A percentile compares a stretch with the other conserved stretches of the same genome.
Evolutionary conservation across 2,797 vertebrate genomes (phyloP).

Genomic region (Coccyzus lansbergi): DNA sequence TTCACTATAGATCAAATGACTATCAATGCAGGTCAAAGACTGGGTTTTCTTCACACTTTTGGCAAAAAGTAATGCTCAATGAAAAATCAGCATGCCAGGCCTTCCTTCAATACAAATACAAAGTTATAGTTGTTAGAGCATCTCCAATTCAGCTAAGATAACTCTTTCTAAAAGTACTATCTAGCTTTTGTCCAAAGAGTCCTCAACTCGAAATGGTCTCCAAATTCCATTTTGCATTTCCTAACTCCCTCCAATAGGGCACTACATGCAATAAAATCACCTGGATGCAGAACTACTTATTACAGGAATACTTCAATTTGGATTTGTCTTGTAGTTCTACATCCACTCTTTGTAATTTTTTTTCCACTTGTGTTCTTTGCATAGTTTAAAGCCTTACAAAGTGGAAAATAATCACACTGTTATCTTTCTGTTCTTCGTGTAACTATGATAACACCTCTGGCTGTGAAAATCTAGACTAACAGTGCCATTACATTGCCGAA

Average conservation of each 20-base stretch:
- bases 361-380: background rate
- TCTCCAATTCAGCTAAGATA: background rate
- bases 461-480: background rate
- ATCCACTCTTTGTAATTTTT: background rate
- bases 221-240: background rate
- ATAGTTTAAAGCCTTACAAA: background rate
- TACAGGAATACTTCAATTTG: background rate
- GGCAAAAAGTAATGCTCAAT: slow-evolving; percentile 19
- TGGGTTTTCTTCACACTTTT: background rate
- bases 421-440: background rate
- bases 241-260: background rate
- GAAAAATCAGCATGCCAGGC: background rate
- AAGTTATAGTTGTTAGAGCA: background rate
- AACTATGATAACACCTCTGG: background rate
- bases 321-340: background rate
- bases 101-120: background rate
- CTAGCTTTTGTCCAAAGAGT: background rate
- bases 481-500: background rate
- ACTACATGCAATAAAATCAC: background rate
- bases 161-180: background rate
- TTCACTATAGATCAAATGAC: background rate
- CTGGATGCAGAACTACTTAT: fast-evolving
- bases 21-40: background rate
- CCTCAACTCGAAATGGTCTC: background rate
- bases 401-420: background rate